A percentile compares a stretch with the other conserved stretches of the same genome.
phyloP scores from a whole-genome alignment of 1,140 invertebrate genomes.

The Neelides sp. region DNA sequence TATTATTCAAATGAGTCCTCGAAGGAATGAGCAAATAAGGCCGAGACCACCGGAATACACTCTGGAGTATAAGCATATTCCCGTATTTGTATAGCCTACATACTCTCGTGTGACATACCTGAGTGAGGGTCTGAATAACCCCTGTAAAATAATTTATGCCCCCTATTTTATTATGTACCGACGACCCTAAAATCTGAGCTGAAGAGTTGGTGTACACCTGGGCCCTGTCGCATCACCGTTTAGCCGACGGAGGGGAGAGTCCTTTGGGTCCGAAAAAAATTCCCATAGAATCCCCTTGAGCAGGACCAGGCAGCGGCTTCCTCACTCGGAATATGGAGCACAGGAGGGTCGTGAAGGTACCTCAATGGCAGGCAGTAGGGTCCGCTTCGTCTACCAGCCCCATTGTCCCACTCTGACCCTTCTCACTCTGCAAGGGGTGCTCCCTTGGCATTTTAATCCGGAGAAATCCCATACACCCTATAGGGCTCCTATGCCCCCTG shows the following conservation, averaged over 20 bases:
- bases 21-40: slow-evolving; percentile 1
- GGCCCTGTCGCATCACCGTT: slow-evolving; percentile 18
- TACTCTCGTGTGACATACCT: too few species aligned
- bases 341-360: too few species aligned
- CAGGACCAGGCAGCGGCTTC: background rate
- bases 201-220: slow-evolving; percentile 23
- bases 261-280: slow-evolving; percentile 19
- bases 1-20: too few species aligned
- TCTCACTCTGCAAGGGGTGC: slow-evolving; percentile 27
- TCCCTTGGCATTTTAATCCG: slow-evolving; percentile 30
- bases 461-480: background rate
- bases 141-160: slow-evolving; percentile 32
- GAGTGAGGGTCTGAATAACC: too few species aligned
- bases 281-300: slow-evolving; percentile 14
- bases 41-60: slow-evolving; percentile 25
- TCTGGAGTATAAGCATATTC: too few species aligned
- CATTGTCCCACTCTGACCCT: slow-evolving; percentile 14
- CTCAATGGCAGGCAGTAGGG: too few species aligned
- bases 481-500: background rate
- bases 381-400: too few species aligned
- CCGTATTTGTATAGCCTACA: too few species aligned
- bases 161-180: slow-evolving; percentile 29
- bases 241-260: slow-evolving; percentile 5
- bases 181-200: slow-evolving; percentile 25
- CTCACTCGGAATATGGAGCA: too few species aligned